A percentile compares a stretch with the other conserved stretches of the same genome.
phyloP scores from a whole-genome alignment of 1,140 invertebrate species.

The Gryllus bimaculatus region DNA sequence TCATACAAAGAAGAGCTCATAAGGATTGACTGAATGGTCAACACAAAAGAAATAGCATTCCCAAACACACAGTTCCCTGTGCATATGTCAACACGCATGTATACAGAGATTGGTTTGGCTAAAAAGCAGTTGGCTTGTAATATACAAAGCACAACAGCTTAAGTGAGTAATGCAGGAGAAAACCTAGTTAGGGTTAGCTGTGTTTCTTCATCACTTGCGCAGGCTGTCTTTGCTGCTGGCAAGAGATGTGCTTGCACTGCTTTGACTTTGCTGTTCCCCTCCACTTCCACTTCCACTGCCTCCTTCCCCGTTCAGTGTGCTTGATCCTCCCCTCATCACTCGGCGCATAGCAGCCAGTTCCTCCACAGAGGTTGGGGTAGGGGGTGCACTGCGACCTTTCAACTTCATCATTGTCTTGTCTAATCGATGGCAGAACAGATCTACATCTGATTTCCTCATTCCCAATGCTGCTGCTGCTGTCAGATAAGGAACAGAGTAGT shows the following conservation, averaged over 20 bases:
- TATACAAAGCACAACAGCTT: slow-evolving; percentile 1
- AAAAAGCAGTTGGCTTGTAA: not conserved
- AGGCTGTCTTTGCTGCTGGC: slow-evolving; percentile 47
- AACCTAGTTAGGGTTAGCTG: not conserved
- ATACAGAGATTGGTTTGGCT: slow-evolving; percentile 4
- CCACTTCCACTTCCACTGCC: slow-evolving; percentile 19
- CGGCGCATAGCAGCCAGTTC: slow-evolving; percentile 27
- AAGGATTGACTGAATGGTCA: not conserved
- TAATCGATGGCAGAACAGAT: slow-evolving; percentile 53
- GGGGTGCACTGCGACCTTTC: slow-evolving; percentile 39
- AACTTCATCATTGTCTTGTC: slow-evolving; percentile 46
- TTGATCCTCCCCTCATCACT: slow-evolving; percentile 24
- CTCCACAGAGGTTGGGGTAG: slow-evolving; percentile 38
- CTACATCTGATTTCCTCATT: slow-evolving; percentile 55
- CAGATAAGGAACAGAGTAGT: slow-evolving; percentile 53
- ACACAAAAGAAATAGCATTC: not conserved
- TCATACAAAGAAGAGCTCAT: no score
- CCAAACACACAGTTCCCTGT: slow-evolving; percentile 3
- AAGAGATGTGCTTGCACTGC: slow-evolving; percentile 36
- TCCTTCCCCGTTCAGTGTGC: slow-evolving; percentile 22
- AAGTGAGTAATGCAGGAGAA: not conserved
- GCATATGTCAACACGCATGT: not conserved
- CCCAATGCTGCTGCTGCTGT: slow-evolving; percentile 63
- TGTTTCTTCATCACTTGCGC: slow-evolving; percentile 37
- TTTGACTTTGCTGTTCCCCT: slow-evolving; percentile 19